phyloP scores from a whole-genome alignment of 2,888 invertebrate species.

The Podotricha telesiphe region DNA sequence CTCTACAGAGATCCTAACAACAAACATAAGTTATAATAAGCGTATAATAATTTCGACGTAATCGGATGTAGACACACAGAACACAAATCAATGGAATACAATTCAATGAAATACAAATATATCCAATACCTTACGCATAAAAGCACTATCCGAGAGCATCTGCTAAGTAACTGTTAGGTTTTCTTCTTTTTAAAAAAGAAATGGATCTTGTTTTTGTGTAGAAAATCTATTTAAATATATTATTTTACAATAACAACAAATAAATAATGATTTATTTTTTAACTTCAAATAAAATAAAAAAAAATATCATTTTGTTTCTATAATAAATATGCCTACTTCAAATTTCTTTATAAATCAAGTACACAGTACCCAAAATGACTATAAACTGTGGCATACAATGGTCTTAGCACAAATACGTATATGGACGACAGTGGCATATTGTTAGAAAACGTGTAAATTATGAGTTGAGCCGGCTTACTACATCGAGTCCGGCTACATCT shows the following conservation, averaged over 20 bases:
- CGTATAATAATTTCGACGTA: too few relatives aligned
- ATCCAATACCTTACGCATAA: too few relatives aligned
- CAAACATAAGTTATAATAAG: too few relatives aligned
- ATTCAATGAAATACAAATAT: not conserved
- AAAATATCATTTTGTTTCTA: not conserved
- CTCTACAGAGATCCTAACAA: too few relatives aligned
- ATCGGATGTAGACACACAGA: too few relatives aligned
- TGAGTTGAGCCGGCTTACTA: conserved; percentile 29
- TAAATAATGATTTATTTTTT: too few relatives aligned
- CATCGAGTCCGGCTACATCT: conserved; percentile 62
- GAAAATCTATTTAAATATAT: too few relatives aligned
- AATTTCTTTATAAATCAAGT: conserved; percentile 25
- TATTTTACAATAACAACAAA: too few relatives aligned
- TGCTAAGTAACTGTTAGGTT: not conserved
- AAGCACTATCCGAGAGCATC: not conserved
- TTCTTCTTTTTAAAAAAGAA: not conserved
- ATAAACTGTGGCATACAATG: conserved; percentile 32
- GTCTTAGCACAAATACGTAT: conserved; percentile 43
- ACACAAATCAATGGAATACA: not conserved
- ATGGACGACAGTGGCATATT: conserved; percentile 33
- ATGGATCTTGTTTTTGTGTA: too few relatives aligned
- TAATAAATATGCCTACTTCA: not conserved
- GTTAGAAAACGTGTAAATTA: conserved; percentile 39
- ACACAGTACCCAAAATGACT: conserved; percentile 29
- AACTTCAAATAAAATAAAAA: too few relatives aligned